A percentile compares a stretch with the other conserved stretches of the same genome.
These are phyloP conservation scores for Helicoverpa zea DNA, from an alignment of 1,140 invertebrate genomes.

Conservation along the genomic window DNA sequence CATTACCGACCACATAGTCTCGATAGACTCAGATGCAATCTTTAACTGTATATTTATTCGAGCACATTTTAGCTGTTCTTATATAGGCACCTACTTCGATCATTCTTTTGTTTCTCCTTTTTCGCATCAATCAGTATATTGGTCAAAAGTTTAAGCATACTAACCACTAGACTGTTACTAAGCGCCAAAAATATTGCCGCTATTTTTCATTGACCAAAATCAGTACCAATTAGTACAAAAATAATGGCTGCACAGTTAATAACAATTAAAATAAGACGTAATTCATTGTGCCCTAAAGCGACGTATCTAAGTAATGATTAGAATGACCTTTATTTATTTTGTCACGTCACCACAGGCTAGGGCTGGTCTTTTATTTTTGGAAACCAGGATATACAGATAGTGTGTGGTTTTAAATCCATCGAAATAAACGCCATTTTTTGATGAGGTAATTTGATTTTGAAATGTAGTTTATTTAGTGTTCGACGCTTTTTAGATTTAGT, in stretches of 20 bases:
- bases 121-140: too few species aligned
- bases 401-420: background rate
- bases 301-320: conserved; percentile 45
- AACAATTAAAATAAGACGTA: conserved; percentile 33
- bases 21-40: too few species aligned
- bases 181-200: too few species aligned
- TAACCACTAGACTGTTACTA: too few species aligned
- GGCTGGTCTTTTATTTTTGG: conserved; percentile 14
- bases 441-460: too few species aligned
- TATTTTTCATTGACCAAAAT: too few species aligned
- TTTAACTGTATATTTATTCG: background rate
- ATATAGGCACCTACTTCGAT: background rate
- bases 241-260: background rate
- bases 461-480: too few species aligned
- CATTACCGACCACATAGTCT: too few species aligned
- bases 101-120: too few species aligned
- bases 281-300: conserved; percentile 38
- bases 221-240: background rate
- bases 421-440: too few species aligned
- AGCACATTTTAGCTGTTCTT: background rate
- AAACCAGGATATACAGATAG: background rate
- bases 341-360: background rate
- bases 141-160: too few species aligned
- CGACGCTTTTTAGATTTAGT: too few species aligned
- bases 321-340: conserved; percentile 45